phyloP scores from a whole-genome alignment of 1,140 invertebrate genomes.

The Theocolax elegans region DNA sequence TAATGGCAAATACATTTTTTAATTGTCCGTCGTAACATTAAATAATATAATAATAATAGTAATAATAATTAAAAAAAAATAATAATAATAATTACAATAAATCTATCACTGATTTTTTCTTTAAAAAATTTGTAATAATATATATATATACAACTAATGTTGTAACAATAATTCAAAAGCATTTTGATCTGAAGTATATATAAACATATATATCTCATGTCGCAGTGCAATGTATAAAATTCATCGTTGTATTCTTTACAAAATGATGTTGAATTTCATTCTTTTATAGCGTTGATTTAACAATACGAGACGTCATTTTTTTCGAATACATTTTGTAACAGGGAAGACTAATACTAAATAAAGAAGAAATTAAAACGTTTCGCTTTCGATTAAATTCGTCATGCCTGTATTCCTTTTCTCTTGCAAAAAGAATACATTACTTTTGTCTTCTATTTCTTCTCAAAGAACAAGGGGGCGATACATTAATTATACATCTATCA shows the following conservation, averaged over 20 bases:
- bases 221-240: slow-evolving; percentile 20
- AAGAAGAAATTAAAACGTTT: slow-evolving; percentile 41
- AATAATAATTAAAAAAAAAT: slow-evolving; percentile 14
- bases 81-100: slow-evolving; percentile 23
- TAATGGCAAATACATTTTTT: slow-evolving; percentile 8
- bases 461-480: slow-evolving; percentile 33
- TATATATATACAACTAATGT: slow-evolving; percentile 36
- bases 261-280: slow-evolving; percentile 30
- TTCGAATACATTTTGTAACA: slow-evolving; percentile 50
- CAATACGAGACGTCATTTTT: slow-evolving; percentile 48
- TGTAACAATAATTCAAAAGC: slow-evolving; percentile 29
- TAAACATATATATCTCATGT: slow-evolving; percentile 13
- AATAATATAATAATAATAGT: slow-evolving; percentile 21
- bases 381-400: slow-evolving; percentile 40
- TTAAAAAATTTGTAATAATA: slow-evolving; percentile 32
- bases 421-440: slow-evolving; percentile 29
- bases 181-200: background rate
- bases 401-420: slow-evolving; percentile 18
- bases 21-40: slow-evolving; percentile 16
- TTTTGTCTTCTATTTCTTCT: slow-evolving; percentile 21
- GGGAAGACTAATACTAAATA: slow-evolving; percentile 59
- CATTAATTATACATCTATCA: slow-evolving; percentile 32
- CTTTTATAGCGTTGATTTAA: slow-evolving; percentile 37
- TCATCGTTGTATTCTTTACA: slow-evolving; percentile 28
- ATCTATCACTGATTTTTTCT: slow-evolving; percentile 16